Evolutionary conservation across 2,888 invertebrate genomes (phyloP), one percentile per base, ranked within the genome.

Genomic region (Eupeodes latifasciatus): DNA sequence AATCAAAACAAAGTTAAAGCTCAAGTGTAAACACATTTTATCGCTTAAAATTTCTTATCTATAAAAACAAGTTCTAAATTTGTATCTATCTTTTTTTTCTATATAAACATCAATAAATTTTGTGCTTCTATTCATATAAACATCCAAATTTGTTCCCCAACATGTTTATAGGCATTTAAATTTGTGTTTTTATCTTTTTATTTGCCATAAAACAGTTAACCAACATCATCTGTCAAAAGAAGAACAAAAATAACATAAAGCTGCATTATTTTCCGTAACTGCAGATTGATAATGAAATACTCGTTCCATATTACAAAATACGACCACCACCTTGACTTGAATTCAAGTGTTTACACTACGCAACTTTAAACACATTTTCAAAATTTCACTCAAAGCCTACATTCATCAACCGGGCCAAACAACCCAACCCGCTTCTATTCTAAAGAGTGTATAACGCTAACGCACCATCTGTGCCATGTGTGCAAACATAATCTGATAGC

Each of bases 381-480:
- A 6, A 27, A 16, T 34, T 57, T 36, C 77, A 67, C 6, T 49
- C 67, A 12, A 53, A 19, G 36, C 12, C 44, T 36, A 19, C 4
- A 61, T n/a, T n/a, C 27, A 5, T 7, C 40, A 9, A 2, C 40
- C 40, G 9, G 9, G 6, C 40, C 40, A 40, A 7, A 47, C 14
- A 57, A 36, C 9, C 34, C 9, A 36, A 59, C 34, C 40, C 40
- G 49, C 57, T 27, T 27, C 51, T 9, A 44, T 14, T 27, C 16
- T 16, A 5, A 53, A 77, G 0, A 27, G 27, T 27, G 7, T 14
- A 40, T 2, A 40, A 40, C 27, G 27, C 27, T 27, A 59, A n/a
- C 40, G 36, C 53, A 16, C 74, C 82, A 87, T 76, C 44, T 87
- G 87, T 87, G 83, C 59, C 82, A 87, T 76, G 55, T 87, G 87